A percentile compares a stretch with the other conserved stretches of the same genome.
Conservation (phyloP, 1,140 invertebrate species). For the Ditylenchus dipsaci region DNA sequence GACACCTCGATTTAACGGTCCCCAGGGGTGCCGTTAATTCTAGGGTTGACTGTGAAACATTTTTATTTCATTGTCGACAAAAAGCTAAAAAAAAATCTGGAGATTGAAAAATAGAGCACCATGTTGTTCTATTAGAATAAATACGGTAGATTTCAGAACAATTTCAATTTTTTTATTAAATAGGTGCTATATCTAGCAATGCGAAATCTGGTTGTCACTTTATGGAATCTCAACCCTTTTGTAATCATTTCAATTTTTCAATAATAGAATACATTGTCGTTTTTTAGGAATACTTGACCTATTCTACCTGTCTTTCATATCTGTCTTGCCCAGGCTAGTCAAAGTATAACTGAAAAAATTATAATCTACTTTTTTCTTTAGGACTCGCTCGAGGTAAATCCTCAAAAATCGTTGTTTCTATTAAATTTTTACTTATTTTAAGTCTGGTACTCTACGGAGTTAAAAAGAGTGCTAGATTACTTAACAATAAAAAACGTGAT, state of each 20-base stretch:
- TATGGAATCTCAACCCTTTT: conserved; percentile 61
- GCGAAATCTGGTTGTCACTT: conserved; percentile 60
- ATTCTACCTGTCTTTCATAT: conserved; percentile 54
- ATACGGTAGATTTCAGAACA: too few relatives aligned
- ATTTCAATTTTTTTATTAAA: too few relatives aligned
- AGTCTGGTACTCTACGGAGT: conserved; percentile 56
- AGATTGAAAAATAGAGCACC: too few relatives aligned
- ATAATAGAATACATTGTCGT: conserved; percentile 3
- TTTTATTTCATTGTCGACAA: too few relatives aligned
- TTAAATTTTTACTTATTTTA: conserved; percentile 20
- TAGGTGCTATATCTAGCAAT: conserved; percentile 60
- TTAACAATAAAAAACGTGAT: conserved; percentile 59
- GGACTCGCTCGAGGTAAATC: background rate
- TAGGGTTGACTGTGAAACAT: too few relatives aligned
- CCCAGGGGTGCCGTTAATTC: too few relatives aligned
- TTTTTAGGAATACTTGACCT: conserved; percentile 60
- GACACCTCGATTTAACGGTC: too few relatives aligned
- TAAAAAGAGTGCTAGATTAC: conserved; percentile 58
- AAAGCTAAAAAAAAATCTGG: too few relatives aligned
- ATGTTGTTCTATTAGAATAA: too few relatives aligned
- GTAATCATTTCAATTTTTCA: conserved; percentile 46
- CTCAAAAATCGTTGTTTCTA: background rate
- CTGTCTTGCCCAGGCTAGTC: conserved; percentile 61
- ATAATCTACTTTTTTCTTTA: too few relatives aligned
- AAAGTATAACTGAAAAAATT: background rate